phyloP scores from a whole-genome alignment of 2,113 vertebrate genomes.

The Hemicordylus capensis region DNA sequence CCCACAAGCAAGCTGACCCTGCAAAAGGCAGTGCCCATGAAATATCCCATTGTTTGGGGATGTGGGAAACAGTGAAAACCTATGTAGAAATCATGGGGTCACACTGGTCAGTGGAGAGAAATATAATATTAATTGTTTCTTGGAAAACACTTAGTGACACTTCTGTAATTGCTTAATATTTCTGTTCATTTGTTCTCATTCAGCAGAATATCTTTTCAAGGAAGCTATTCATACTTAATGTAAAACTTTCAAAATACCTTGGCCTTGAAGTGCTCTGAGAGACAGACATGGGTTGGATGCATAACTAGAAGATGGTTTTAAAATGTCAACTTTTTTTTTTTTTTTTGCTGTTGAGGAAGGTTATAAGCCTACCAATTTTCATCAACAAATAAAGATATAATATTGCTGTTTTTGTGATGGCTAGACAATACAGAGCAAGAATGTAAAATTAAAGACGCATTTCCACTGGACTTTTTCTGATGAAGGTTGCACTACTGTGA shows the following conservation, averaged over 20 bases:
- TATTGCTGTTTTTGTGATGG: constrained; percentile 14
- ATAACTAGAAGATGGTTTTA: neutral
- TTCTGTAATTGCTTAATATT: no score
- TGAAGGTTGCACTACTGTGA: neutral
- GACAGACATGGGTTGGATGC: constrained; percentile 5
- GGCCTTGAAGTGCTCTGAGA: constrained; percentile 51
- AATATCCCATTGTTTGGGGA: neutral
- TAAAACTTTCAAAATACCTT: constrained; percentile 39
- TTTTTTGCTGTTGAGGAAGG: constrained; percentile 32
- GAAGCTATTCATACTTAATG: constrained; percentile 54
- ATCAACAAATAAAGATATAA: constrained; percentile 29
- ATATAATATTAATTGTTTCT: constrained; percentile 20
- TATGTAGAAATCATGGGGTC: constrained; percentile 43
- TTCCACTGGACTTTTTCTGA: constrained; percentile 11
- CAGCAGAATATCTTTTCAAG: constrained; percentile 66
- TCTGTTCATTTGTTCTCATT: constrained; percentile 45
- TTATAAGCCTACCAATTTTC: constrained; percentile 23
- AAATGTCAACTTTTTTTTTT: constrained; percentile 18
- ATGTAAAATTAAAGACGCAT: constrained; percentile 9
- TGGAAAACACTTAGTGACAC: constrained; percentile 24
- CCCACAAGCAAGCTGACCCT: neutral
- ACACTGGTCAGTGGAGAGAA: constrained; percentile 31
- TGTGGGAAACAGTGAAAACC: neutral
- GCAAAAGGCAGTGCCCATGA: neutral
- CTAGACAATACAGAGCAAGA: constrained; percentile 2